Conservation (phyloP, 1,140 invertebrate genomes). For the Vanessa atalanta region DNA sequence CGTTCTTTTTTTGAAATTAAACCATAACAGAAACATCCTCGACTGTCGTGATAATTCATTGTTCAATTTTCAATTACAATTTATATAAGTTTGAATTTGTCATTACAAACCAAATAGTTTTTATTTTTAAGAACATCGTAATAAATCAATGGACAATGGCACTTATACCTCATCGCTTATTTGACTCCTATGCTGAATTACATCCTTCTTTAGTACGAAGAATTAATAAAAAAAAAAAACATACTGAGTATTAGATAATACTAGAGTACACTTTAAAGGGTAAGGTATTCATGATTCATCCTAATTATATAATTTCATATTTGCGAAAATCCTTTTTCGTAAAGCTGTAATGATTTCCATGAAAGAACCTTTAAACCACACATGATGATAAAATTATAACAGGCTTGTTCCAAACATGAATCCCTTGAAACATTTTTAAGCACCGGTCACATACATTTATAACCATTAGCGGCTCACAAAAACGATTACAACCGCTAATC, state of each 20-base stretch:
- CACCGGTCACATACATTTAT: constrained; percentile 63
- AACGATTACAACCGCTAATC: constrained; percentile 68
- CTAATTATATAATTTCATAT: constrained; percentile 8
- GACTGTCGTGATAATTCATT: no score
- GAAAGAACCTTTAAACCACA: constrained; percentile 29
- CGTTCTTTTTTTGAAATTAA: no score
- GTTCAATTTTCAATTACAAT: no score
- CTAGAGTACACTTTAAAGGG: background rate
- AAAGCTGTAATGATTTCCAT: constrained; percentile 24
- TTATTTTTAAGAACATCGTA: no score
- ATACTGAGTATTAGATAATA: background rate
- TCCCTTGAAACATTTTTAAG: constrained; percentile 41
- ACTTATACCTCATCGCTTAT: no score
- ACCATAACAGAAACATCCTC: no score
- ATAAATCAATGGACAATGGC: no score
- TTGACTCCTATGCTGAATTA: no score
- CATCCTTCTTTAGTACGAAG: no score
- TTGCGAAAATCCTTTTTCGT: constrained; percentile 12
- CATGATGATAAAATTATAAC: constrained; percentile 35
- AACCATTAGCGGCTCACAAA: constrained; percentile 69
- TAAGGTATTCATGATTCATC: background rate
- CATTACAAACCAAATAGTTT: no score
- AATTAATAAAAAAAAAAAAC: background rate
- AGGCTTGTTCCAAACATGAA: constrained; percentile 32
- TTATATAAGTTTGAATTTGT: no score